Base-by-base conservation (phyloP, 1,140 invertebrate genomes). In the Neodiprion virginianus region DNA sequence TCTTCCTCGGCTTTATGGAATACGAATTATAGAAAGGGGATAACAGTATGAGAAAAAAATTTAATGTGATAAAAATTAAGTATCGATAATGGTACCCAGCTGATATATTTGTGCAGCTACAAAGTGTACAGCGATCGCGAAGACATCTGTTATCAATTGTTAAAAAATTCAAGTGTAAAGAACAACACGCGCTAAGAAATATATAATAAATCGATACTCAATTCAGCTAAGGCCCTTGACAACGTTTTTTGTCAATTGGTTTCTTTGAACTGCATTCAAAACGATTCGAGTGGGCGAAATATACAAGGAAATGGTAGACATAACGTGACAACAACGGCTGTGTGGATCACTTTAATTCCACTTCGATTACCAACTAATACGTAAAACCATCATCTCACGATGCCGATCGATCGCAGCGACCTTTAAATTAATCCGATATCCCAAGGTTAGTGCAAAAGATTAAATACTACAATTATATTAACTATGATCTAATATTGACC, bases 271-370 rank as follows among this genome's bases (percentile, higher is more conserved):
- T 17, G 53, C n/a, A 61, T 8, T 61, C 53, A 61, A 14, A 12
- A 61, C 53, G 53, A 61, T 61, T 61, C 53, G 53, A 61, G 53
- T 61, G 53, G 11, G 53, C n/a, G 11, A 17, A 61, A 61, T 61
- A 61, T 17, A 61, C 53, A 61, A 61, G 69, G 72, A 76, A 66
- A 73, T 73, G 72, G 72, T 73, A 68, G 75, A 71, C 75, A 48
- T 74, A 49, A 70, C 75, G 68, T 76, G 72, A 73, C 74, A 23
- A 65, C 61, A 50, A 28, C 5, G 21, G 23, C 40, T 47, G 53
- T 50, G 77, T 73, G 74, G 74, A 77, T 68, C 69, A 49, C 53
- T 61, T 12, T 61, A 61, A 61, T 61, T 61, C 53, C 53, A 61
- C 53, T 61, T 61, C 53, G 4, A 61, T 61, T 17, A 14, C 28